Evolutionary conservation across 2,113 vertebrate species (phyloP).

Genomic region (Hemiscyllium ocellatum): DNA sequence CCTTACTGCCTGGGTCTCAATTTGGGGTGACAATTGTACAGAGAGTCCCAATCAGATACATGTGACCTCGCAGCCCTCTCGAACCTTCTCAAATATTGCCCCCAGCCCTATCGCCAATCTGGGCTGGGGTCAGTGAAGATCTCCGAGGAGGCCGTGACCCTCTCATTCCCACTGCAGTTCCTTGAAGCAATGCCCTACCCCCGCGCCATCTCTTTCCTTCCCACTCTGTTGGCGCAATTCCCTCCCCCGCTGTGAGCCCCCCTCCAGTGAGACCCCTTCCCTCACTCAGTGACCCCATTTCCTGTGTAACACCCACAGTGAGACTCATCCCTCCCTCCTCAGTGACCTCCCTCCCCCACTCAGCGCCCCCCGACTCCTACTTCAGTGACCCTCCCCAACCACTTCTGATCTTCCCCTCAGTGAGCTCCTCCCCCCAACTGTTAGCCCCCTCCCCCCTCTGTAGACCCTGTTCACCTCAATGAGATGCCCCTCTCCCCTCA

Average conservation of each 20-base stretch:
- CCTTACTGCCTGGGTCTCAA: neutral
- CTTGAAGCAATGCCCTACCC: conserved; percentile 19
- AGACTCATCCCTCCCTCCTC: too few species aligned
- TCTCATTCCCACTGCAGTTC: neutral
- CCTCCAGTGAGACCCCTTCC: too few species aligned
- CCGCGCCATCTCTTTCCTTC: neutral
- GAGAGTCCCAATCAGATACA: neutral
- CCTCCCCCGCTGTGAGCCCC: neutral
- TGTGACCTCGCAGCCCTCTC: neutral
- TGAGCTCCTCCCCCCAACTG: too few species aligned
- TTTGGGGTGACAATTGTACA: neutral
- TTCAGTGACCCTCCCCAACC: too few species aligned
- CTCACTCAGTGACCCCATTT: too few species aligned
- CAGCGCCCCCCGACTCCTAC: too few species aligned
- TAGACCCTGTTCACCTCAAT: too few species aligned
- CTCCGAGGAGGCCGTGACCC: neutral
- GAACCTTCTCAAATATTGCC: neutral
- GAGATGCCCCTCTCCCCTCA: too few species aligned
- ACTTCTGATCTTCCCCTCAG: too few species aligned
- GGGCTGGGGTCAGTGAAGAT: conserved; percentile 30
- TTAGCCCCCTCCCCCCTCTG: too few species aligned
- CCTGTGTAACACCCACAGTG: too few species aligned
- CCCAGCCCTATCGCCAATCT: neutral
- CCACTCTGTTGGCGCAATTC: neutral
- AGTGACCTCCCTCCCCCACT: too few species aligned